phyloP scores from a whole-genome alignment of 2,113 vertebrate genomes.

The Bufo bufo region DNA sequence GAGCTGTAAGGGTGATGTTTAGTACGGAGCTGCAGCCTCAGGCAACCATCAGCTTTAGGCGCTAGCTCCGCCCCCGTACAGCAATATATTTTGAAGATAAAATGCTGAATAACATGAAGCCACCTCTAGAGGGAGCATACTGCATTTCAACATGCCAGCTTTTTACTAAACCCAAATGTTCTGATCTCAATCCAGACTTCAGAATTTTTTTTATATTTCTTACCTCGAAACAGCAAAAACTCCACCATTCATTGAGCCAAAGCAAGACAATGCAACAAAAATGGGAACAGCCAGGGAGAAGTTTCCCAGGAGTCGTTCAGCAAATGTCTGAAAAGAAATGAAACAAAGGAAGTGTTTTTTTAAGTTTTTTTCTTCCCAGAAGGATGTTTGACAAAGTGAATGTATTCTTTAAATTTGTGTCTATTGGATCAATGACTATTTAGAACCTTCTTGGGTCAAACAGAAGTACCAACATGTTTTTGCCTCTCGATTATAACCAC shows the following conservation, averaged over 20 bases:
- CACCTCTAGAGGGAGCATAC: too few species aligned
- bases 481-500: not conserved
- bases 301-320: slow-evolving; percentile 85
- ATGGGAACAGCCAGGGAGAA: slow-evolving; percentile 88
- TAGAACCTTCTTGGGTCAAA: not conserved
- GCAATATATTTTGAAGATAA: too few species aligned
- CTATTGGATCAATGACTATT: not conserved
- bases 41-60: too few species aligned
- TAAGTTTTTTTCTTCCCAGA: not conserved
- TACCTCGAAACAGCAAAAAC: slow-evolving; percentile 93
- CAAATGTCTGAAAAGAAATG: slow-evolving; percentile 81
- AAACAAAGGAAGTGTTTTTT: not conserved
- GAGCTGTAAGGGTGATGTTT: too few species aligned
- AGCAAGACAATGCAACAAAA: slow-evolving; percentile 94
- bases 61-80: too few species aligned
- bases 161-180: too few species aligned
- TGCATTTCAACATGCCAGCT: too few species aligned
- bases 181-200: not conserved
- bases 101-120: too few species aligned
- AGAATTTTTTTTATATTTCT: slow-evolving; percentile 50
- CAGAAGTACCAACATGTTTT: not conserved
- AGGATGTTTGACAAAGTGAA: not conserved
- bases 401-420: not conserved
- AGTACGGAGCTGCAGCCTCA: too few species aligned
- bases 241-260: slow-evolving; percentile 92